A percentile compares a stretch with the other conserved stretches of the same genome.
Evolutionary conservation across 2,888 invertebrate species (phyloP).

Genomic region (Drosophila mulleri): DNA sequence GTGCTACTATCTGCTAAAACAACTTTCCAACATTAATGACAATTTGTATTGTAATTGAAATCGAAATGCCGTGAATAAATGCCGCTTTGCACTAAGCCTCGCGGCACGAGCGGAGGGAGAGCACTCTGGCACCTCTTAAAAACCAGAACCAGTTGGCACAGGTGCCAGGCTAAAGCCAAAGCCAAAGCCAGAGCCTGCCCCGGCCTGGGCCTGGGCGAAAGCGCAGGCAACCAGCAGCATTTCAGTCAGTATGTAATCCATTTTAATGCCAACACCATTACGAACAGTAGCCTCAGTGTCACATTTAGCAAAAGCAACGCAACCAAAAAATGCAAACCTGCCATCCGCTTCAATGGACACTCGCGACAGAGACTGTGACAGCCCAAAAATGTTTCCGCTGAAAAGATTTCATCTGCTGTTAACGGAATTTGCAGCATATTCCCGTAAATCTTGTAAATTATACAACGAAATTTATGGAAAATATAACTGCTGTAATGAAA

Average conservation of each 20-base stretch:
- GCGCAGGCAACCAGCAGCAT: constrained; percentile 70
- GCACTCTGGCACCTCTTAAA: constrained; percentile 28
- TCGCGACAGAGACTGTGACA: constrained; percentile 12
- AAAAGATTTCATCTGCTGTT: constrained; percentile 1
- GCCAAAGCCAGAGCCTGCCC: background rate
- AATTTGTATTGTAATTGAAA: constrained; percentile 81
- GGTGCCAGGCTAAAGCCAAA: constrained; percentile 49
- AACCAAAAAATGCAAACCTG: constrained; percentile 42
- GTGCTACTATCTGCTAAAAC: constrained; percentile 54
- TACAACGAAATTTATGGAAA: background rate
- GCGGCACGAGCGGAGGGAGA: constrained; percentile 4
- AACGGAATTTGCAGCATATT: background rate
- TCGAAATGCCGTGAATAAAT: constrained; percentile 81
- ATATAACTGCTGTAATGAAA: background rate
- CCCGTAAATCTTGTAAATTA: no score
- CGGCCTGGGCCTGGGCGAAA: constrained; percentile 61
- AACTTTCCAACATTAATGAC: constrained; percentile 81
- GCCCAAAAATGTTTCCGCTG: constrained; percentile 15
- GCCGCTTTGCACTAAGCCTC: constrained; percentile 76
- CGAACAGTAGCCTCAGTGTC: constrained; percentile 81
- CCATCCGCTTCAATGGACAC: constrained; percentile 59
- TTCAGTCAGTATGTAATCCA: constrained; percentile 74
- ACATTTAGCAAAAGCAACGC: constrained; percentile 72
- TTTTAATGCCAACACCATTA: constrained; percentile 81
- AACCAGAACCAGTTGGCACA: constrained; percentile 67